A percentile compares a stretch with the other conserved stretches of the same genome.
These are phyloP conservation scores for Geopemphigus sp. DNA, from an alignment of 1,140 invertebrate species.

Conservation along the genomic window DNA sequence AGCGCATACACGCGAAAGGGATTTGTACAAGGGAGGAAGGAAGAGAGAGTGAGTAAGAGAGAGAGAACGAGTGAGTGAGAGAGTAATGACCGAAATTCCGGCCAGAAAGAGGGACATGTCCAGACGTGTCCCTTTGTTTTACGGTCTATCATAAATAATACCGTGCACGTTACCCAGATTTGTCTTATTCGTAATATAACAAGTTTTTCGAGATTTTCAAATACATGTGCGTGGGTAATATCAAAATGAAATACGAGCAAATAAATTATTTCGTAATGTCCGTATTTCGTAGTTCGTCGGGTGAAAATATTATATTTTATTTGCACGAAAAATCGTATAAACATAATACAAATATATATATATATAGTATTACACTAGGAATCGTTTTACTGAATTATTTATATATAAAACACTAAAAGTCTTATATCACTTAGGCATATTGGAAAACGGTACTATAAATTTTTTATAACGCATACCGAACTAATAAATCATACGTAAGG, in stretches of 20 bases:
- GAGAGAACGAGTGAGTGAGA: neutral
- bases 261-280: constrained; percentile 20
- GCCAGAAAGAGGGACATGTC: neutral
- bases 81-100: constrained; percentile 39
- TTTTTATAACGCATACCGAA: no score
- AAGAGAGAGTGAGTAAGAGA: neutral
- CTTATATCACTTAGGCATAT: neutral
- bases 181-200: constrained; percentile 35
- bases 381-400: neutral
- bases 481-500: no score
- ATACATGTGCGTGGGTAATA: neutral
- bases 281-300: neutral
- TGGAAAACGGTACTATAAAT: neutral
- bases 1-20: no score
- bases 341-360: neutral
- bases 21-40: neutral
- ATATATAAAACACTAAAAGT: neutral
- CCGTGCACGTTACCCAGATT: constrained; percentile 37
- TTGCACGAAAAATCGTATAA: constrained; percentile 2
- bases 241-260: constrained; percentile 22
- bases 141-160: constrained; percentile 41
- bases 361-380: neutral
- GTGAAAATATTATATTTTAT: constrained; percentile 5
- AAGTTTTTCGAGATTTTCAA: constrained; percentile 27
- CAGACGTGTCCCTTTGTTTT: constrained; percentile 41